A percentile compares a stretch with the other conserved stretches of the same genome.
phyloP scores from a whole-genome alignment of 2,888 invertebrate genomes.

The Sesamia inferens region DNA sequence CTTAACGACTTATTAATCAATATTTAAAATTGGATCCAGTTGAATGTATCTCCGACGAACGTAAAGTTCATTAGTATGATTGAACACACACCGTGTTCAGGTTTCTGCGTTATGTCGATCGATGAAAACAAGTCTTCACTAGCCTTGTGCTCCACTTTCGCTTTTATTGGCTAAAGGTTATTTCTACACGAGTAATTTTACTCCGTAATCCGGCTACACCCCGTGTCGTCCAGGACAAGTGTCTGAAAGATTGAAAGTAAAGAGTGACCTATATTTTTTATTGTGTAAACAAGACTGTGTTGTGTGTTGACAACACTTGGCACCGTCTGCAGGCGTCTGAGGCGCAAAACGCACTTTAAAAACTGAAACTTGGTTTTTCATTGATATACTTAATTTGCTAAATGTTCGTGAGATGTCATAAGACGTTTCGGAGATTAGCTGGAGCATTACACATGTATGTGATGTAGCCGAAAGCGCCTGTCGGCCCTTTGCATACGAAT shows the following conservation, averaged over 20 bases:
- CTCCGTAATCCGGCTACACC: conserved; percentile 55
- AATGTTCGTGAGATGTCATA: conserved; percentile 12
- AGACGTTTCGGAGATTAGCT: conserved; percentile 29
- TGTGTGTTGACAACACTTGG: conserved; percentile 58
- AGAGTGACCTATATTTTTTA: conserved; percentile 64
- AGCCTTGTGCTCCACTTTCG: conserved; percentile 78
- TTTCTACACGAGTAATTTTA: conserved; percentile 67
- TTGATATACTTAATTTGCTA: conserved; percentile 6
- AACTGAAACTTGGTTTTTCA: conserved; percentile 39
- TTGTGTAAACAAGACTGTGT: conserved; percentile 59
- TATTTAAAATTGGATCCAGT: conserved; percentile 20
- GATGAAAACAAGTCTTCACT: conserved; percentile 72
- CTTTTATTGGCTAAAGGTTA: conserved; percentile 76
- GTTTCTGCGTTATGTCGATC: conserved; percentile 70
- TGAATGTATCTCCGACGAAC: conserved; percentile 36
- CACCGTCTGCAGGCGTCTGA: conserved; percentile 46
- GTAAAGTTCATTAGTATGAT: conserved; percentile 57
- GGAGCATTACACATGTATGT: conserved; percentile 33
- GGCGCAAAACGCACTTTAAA: conserved; percentile 2
- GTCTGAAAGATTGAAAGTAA: conserved; percentile 57
- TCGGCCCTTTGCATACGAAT: conserved; percentile 69
- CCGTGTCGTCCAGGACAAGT: conserved; percentile 46
- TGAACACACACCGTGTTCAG: conserved; percentile 62
- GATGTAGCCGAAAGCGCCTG: conserved; percentile 26
- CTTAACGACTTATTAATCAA: conserved; percentile 9